These are phyloP conservation scores for Choloepus hoffmanni DNA, from an alignment of 2,113 vertebrate species.

Conservation along the genomic window DNA sequence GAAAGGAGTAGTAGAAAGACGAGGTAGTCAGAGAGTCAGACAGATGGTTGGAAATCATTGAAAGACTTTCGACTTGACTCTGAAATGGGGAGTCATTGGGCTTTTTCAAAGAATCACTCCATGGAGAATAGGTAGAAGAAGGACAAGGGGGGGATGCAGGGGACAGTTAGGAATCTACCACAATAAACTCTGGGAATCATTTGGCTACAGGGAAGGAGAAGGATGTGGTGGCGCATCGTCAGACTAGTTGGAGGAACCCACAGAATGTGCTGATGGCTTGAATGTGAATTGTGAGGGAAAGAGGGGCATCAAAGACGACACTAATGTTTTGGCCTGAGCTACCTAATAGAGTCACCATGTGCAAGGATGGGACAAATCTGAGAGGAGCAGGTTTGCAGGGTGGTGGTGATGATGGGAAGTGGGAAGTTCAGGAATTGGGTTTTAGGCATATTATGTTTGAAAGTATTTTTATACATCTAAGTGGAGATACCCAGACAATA, in stretches of 20 bases:
- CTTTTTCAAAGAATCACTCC: background rate
- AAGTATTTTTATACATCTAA: background rate
- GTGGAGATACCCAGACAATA: background rate
- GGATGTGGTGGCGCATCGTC: accelerated
- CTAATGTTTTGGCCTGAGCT: background rate
- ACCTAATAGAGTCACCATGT: accelerated
- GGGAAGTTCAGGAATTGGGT: background rate
- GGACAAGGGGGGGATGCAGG: accelerated
- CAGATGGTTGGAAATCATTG: background rate
- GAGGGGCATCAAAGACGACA: accelerated
- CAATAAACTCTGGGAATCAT: too few relatives aligned
- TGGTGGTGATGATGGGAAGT: background rate
- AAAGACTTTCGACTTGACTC: background rate
- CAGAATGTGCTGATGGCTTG: background rate
- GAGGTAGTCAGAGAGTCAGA: too few relatives aligned
- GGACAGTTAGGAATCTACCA: accelerated
- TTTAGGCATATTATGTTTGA: background rate
- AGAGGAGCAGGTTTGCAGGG: background rate
- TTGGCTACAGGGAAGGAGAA: background rate
- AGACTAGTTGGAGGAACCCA: too few relatives aligned
- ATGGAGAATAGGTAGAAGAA: background rate
- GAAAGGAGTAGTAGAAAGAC: accelerated
- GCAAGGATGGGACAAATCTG: background rate
- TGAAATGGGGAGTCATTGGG: background rate
- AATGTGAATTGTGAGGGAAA: accelerated